phyloP scores from a whole-genome alignment of 2,113 vertebrate genomes.

The Sciurus niger region DNA sequence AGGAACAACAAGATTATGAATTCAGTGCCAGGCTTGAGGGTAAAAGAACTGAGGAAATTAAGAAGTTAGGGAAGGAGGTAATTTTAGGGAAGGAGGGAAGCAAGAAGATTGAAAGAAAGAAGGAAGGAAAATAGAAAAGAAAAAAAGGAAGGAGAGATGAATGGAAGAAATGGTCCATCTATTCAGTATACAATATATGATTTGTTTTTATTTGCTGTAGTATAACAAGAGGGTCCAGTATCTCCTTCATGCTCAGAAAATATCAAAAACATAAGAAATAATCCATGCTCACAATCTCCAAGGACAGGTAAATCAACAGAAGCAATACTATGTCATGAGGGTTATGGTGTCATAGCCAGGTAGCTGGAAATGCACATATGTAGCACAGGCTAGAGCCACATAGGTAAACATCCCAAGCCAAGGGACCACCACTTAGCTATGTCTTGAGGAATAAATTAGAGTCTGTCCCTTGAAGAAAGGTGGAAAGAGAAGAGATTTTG shows the following conservation, averaged over 20 bases:
- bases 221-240: not conserved
- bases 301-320: not conserved
- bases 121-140: not conserved
- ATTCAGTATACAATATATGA: not conserved
- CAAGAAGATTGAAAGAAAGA: not conserved
- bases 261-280: not conserved
- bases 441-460: conserved; percentile 39
- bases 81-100: accelerated
- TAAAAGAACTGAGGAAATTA: not conserved
- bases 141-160: not conserved
- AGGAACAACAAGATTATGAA: not conserved
- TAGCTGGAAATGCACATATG: not conserved
- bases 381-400: not conserved
- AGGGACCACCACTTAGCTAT: not conserved
- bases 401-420: not conserved
- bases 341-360: not conserved
- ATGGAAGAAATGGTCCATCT: not conserved
- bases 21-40: not conserved
- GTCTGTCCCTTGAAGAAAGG: not conserved
- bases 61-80: not conserved
- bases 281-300: not conserved
- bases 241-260: conserved; percentile 7
- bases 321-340: not conserved
- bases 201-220: too few relatives aligned
- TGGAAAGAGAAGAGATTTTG: not conserved